Percentiles rank a stretch among this genome's conserved stretches.
phyloP scores from a whole-genome alignment of 2,113 vertebrate genomes.

The Ciconia stormi region DNA sequence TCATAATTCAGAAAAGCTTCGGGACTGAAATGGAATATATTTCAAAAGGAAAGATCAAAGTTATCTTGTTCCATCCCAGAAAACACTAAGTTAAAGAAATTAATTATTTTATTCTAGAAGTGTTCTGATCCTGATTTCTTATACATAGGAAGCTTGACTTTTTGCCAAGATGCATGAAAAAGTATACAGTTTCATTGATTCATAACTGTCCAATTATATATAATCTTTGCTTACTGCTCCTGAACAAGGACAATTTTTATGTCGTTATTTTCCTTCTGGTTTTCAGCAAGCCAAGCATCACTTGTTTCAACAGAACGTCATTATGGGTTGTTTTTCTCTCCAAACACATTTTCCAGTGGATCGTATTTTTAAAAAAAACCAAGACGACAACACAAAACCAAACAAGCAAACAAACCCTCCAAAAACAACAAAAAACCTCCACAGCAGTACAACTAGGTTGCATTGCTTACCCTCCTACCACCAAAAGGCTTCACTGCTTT shows the following conservation, averaged over 20 bases:
- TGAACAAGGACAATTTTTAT: constrained; percentile 33
- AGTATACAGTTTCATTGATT: constrained; percentile 16
- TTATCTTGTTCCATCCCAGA: not conserved
- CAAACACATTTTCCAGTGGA: not conserved
- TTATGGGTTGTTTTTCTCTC: not conserved
- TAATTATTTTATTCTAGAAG: not conserved
- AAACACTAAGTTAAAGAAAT: not conserved
- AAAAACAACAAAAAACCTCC: not conserved
- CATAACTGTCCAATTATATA: constrained; percentile 42
- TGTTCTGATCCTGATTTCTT: not conserved
- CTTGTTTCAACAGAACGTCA: constrained; percentile 24
- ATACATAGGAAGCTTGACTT: not conserved
- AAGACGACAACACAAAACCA: not conserved
- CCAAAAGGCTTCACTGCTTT: constrained; percentile 26
- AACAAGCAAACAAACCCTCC: not conserved
- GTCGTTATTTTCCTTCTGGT: constrained; percentile 31
- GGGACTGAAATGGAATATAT: not conserved
- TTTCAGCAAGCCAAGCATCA: constrained; percentile 27
- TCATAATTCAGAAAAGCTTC: constrained; percentile 9
- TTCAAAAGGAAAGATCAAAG: constrained; percentile 40
- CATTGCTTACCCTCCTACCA: not conserved
- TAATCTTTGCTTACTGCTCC: constrained; percentile 31
- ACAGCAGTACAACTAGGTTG: not conserved
- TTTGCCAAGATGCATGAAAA: constrained; percentile 11
- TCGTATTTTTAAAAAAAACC: not conserved